A percentile compares a stretch with the other conserved stretches of the same genome.
Evolutionary conservation across 2,888 invertebrate genomes (phyloP).

Genomic region (Mesopsocus fuscifrons): DNA sequence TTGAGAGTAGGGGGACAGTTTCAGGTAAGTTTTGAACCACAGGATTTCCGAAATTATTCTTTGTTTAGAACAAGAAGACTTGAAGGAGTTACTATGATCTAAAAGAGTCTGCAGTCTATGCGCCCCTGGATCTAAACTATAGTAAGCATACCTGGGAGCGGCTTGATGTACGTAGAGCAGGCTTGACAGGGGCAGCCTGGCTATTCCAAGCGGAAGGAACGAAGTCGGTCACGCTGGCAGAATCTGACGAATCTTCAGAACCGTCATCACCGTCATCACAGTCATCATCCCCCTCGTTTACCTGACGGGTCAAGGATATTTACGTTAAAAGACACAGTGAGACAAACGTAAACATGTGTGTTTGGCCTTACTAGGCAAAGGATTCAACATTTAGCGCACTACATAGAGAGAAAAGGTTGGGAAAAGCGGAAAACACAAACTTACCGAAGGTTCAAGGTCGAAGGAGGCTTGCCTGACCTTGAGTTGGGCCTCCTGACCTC

Average conservation of each 20-base stretch:
- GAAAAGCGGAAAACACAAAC: no score
- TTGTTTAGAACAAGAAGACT: background rate
- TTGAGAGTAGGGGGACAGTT: no score
- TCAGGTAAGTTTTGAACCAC: no score
- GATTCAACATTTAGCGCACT: no score
- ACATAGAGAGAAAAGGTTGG: no score
- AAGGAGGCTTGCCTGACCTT: slow-evolving; percentile 1
- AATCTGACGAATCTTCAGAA: slow-evolving; percentile 17
- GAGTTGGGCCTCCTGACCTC: slow-evolving; percentile 3
- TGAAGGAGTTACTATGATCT: slow-evolving; percentile 25
- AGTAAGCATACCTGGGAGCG: no score
- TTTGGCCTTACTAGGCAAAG: no score
- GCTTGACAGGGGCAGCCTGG: slow-evolving; percentile 52
- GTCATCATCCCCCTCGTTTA: slow-evolving; percentile 46
- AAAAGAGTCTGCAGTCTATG: no score
- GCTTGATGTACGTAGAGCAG: slow-evolving; percentile 47
- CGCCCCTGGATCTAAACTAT: no score
- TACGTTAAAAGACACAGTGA: no score
- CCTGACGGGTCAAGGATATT: no score
- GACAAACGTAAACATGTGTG: no score
- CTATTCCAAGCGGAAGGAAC: slow-evolving; percentile 69
- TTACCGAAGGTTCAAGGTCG: slow-evolving; percentile 3
- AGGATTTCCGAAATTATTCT: background rate
- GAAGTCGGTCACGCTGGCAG: slow-evolving; percentile 32
- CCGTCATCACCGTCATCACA: slow-evolving; percentile 22